Evolutionary conservation across 2,888 invertebrate genomes (phyloP).

Genomic region (Cheilosia scutellata): DNA sequence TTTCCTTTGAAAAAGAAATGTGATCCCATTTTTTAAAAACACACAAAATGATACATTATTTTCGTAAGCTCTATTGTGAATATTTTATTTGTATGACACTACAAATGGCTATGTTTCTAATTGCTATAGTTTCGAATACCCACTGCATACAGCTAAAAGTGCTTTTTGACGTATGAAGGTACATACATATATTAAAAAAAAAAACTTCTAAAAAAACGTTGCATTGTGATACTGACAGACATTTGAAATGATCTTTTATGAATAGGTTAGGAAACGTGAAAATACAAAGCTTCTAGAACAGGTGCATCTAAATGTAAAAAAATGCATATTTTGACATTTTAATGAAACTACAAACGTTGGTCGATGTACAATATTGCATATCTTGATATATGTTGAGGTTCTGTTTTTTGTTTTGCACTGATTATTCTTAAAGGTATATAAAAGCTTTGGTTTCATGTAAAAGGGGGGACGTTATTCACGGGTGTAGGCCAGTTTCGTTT

Average conservation of each 20-base stretch:
- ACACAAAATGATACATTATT: too few relatives aligned
- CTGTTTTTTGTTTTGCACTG: constrained; percentile 5
- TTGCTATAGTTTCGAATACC: background rate
- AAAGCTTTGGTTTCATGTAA: constrained; percentile 22
- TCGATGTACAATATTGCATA: constrained; percentile 78
- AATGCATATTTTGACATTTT: constrained; percentile 14
- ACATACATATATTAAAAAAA: too few relatives aligned
- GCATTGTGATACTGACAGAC: background rate
- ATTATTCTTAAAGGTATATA: constrained; percentile 6
- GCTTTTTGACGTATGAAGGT: background rate
- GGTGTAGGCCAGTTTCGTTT: constrained; percentile 40
- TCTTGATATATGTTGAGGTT: constrained; percentile 40
- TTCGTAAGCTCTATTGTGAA: too few relatives aligned
- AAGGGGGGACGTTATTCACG: constrained; percentile 19
- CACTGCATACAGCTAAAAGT: background rate
- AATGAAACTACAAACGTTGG: constrained; percentile 55
- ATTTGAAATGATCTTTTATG: constrained; percentile 20
- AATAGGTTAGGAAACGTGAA: constrained; percentile 5
- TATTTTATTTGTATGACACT: too few relatives aligned
- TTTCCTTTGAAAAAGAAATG: too few relatives aligned
- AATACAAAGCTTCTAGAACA: constrained; percentile 29
- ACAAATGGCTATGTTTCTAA: background rate
- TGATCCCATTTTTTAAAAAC: too few relatives aligned
- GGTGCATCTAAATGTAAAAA: constrained; percentile 40
- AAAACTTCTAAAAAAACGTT: constrained; percentile 5